Percentiles rank a stretch among this genome's conserved stretches.
Conservation (phyloP, 2,113 vertebrate genomes). For the Gila orcuttii region DNA sequence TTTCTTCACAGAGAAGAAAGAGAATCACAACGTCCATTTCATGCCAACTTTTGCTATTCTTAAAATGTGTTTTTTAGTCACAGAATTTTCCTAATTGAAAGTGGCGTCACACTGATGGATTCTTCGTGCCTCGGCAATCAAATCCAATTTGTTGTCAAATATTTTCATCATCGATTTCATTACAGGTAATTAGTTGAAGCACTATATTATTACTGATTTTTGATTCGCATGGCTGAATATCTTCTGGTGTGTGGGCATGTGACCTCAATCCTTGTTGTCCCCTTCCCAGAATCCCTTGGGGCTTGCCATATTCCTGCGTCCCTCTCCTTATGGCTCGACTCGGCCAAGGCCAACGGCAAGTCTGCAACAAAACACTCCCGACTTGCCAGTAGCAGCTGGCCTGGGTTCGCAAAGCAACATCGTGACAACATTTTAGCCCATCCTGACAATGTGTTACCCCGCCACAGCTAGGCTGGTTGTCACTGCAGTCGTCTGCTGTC, state of each 20-base stretch:
- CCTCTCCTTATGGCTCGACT: constrained; percentile 42
- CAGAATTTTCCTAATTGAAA: no score
- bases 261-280: constrained; percentile 32
- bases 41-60: no score
- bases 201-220: neutral
- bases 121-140: no score
- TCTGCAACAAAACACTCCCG: constrained; percentile 31
- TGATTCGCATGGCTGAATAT: constrained; percentile 24
- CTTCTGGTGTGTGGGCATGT: constrained; percentile 10
- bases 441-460: constrained; percentile 29
- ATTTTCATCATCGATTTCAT: neutral
- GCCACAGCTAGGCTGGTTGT: constrained; percentile 18
- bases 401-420: constrained; percentile 15
- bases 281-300: constrained; percentile 41
- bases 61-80: no score
- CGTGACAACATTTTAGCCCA: constrained; percentile 39
- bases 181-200: neutral
- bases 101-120: no score
- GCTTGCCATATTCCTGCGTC: constrained; percentile 37
- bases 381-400: constrained; percentile 28
- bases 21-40: no score
- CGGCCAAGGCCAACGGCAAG: constrained; percentile 32
- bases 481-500: constrained; percentile 24
- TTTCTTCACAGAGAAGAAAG: no score
- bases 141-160: no score